phyloP scores from a whole-genome alignment of 2,888 invertebrate genomes.

The Campaea margaritaria region DNA sequence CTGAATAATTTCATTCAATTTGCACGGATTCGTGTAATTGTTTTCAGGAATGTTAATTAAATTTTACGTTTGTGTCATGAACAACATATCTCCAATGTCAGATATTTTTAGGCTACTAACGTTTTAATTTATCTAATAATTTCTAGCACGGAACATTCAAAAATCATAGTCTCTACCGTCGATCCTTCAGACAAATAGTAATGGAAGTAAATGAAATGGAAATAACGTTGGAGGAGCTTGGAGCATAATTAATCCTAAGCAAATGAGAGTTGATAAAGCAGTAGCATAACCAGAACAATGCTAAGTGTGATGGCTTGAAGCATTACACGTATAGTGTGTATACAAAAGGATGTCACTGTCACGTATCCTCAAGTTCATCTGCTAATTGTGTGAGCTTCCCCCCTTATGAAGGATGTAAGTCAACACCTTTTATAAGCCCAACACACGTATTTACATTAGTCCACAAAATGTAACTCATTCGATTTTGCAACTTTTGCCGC shows the following conservation, averaged over 20 bases:
- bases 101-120: background rate
- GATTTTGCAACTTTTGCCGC: conserved; percentile 37
- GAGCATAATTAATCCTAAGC: background rate
- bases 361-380: conserved; percentile 53
- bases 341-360: conserved; percentile 35
- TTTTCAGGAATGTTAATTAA: conserved; percentile 3
- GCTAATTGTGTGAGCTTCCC: conserved; percentile 51
- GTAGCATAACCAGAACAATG: background rate
- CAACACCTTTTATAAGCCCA: conserved; percentile 40
- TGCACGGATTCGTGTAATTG: conserved; percentile 24
- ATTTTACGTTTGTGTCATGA: background rate
- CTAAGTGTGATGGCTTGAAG: background rate
- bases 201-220: background rate
- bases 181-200: background rate
- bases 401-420: conserved; percentile 38
- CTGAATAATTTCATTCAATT: conserved; percentile 27
- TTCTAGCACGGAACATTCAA: background rate
- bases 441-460: conserved; percentile 38
- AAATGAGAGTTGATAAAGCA: background rate
- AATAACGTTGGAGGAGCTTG: background rate
- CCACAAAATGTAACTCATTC: conserved; percentile 34
- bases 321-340: background rate
- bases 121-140: no score
- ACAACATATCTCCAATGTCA: conserved; percentile 1
- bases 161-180: background rate